Base-by-base conservation (phyloP, 1,140 invertebrate species). In the Drosophila mayri region DNA sequence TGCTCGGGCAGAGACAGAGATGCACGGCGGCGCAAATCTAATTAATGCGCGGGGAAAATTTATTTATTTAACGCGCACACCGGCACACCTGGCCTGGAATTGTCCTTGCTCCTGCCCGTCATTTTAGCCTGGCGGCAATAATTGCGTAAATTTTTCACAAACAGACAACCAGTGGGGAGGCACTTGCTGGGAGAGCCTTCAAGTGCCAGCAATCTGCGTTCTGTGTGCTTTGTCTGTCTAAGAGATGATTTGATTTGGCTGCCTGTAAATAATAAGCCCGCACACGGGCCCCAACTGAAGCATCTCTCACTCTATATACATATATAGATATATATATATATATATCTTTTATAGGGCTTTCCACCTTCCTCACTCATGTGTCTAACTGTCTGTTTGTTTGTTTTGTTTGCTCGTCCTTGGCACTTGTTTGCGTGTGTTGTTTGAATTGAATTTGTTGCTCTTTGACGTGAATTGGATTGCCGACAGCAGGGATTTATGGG, bases 81-180 rank as follows among this genome's bases (percentile, higher is more conserved):
- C 60, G 66, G 44, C 44, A 47, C 46, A 64, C 71, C 59, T 63
- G 70, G 16, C 41, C 41, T 37, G 18, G 35, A 32, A 46, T 11
- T 52, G 60, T 43, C 46, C 50, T 12, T 2, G 35, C 35, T 10
- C 35, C 35, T 35, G 22, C 22, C 16, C 43, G 32, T 38, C 49
- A 37, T 35, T 32, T 25, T 44, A 18, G 14, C 32, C 52, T 43
- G 30, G 41, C 61, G 78, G 76, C 76, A 85, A 84, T 84, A 84
- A 88, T 90, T 72, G 81, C 73, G 70, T 72, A 88, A 70, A 88
- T 90, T 88, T 85, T 79, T 90, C 81, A 84, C 59, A 68, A 81
- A 85, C 76, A 74, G 63, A 46, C 76, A 54, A 41, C 65, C 72
- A 70, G 63, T 8, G 37, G 37, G 18, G 18, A n/a, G 20, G 38